Conservation (phyloP, 2,113 vertebrate species). For the Electrona antarctica region DNA sequence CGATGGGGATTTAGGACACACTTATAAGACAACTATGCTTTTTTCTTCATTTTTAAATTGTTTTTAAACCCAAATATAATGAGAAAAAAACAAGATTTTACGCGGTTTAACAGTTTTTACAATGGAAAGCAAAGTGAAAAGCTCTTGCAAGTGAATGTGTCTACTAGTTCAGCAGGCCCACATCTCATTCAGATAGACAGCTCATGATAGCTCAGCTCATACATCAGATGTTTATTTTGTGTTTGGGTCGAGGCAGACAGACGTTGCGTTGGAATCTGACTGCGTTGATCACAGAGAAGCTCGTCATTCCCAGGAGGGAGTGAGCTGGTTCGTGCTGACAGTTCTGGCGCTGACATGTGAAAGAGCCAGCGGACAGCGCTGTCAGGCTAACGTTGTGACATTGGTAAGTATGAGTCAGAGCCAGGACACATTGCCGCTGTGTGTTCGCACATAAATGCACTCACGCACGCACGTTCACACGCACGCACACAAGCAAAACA, state of each 20-base stretch:
- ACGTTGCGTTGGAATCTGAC: too few species aligned
- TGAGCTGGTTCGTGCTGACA: constrained; percentile 25
- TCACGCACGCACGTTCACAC: not conserved
- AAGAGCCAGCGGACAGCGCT: not conserved
- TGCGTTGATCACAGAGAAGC: too few species aligned
- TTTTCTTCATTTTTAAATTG: not conserved
- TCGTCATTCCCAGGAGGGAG: not conserved
- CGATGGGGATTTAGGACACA: not conserved
- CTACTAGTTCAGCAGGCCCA: too few species aligned
- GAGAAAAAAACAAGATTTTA: not conserved
- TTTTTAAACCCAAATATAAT: constrained; percentile 4
- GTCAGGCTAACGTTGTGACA: constrained; percentile 13
- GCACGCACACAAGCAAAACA: not conserved
- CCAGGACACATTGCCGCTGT: not conserved
- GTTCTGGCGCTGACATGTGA: constrained; percentile 25
- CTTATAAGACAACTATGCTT: not conserved
- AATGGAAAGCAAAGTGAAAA: too few species aligned
- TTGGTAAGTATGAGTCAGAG: constrained; percentile 33
- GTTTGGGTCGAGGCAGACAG: too few species aligned
- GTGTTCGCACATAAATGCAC: not conserved
- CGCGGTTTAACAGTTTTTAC: constrained; percentile 53
- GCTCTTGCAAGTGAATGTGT: too few species aligned
- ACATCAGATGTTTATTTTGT: too few species aligned
- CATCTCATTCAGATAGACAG: too few species aligned
- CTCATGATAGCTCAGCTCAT: too few species aligned